phyloP scores from a whole-genome alignment of 64 coral and sea anemone genomes.

The Catalaphyllia jardinei region DNA sequence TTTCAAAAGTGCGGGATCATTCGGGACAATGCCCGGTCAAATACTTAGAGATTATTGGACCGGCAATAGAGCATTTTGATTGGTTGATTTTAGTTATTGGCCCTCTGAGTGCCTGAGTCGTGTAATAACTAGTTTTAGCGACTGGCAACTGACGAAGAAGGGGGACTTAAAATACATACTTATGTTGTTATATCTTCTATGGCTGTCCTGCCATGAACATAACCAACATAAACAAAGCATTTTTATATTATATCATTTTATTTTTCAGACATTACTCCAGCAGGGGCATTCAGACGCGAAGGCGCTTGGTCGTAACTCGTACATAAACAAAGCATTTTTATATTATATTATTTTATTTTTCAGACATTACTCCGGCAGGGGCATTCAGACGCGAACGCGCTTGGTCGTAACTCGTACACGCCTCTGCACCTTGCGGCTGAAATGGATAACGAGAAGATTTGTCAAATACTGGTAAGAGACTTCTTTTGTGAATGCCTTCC shows the following conservation, averaged over 20 bases:
- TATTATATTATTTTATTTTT: neutral
- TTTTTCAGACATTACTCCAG: constrained; percentile 17
- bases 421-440: constrained; percentile 39
- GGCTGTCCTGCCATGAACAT: neutral
- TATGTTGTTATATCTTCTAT: too few species aligned
- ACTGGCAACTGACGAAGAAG: too few species aligned
- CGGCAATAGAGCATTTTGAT: too few species aligned
- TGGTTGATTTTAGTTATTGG: too few species aligned
- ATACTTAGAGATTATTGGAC: too few species aligned
- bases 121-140: too few species aligned
- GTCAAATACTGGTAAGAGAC: constrained; percentile 9
- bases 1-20: too few species aligned
- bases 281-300: constrained; percentile 11
- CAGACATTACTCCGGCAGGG: constrained; percentile 12
- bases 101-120: too few species aligned
- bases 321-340: neutral
- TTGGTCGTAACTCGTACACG: constrained; percentile 24
- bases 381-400: constrained; percentile 11
- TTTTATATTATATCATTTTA: neutral
- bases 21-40: too few species aligned
- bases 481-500: neutral
- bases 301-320: constrained; percentile 25
- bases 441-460: constrained; percentile 33
- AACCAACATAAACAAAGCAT: too few species aligned
- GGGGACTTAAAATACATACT: too few species aligned